Conservation (phyloP, 2,113 vertebrate species). For the Oreochromis tanganicae region DNA sequence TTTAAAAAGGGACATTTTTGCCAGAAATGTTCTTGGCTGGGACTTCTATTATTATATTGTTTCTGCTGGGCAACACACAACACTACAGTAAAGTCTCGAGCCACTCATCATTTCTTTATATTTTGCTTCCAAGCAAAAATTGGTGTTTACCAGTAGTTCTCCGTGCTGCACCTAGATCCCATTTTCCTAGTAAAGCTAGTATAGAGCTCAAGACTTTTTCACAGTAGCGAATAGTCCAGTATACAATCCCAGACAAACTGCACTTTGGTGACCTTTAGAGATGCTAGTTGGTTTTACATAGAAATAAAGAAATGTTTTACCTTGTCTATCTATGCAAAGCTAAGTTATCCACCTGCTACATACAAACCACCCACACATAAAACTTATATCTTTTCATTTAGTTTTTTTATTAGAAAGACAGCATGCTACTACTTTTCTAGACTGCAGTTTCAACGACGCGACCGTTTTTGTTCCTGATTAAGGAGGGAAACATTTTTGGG, state of each 20-base stretch:
- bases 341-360: neutral
- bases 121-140: neutral
- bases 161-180: neutral
- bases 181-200: neutral
- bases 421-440: neutral
- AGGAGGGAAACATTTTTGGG: slow-evolving; percentile 78
- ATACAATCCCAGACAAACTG: neutral
- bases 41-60: neutral
- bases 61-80: neutral
- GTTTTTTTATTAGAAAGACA: neutral
- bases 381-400: neutral
- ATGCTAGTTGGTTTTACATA: neutral
- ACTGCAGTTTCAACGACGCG: neutral
- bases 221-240: neutral
- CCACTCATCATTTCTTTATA: neutral
- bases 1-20: neutral
- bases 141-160: neutral
- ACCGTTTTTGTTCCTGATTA: neutral
- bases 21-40: neutral
- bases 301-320: too few species aligned
- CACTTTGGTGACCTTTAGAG: neutral
- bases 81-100: neutral
- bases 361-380: neutral
- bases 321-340: neutral
- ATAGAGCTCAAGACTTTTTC: neutral